These are phyloP conservation scores for Crossocerus cetratus DNA, from an alignment of 2,888 invertebrate species.

Conservation along the genomic window DNA sequence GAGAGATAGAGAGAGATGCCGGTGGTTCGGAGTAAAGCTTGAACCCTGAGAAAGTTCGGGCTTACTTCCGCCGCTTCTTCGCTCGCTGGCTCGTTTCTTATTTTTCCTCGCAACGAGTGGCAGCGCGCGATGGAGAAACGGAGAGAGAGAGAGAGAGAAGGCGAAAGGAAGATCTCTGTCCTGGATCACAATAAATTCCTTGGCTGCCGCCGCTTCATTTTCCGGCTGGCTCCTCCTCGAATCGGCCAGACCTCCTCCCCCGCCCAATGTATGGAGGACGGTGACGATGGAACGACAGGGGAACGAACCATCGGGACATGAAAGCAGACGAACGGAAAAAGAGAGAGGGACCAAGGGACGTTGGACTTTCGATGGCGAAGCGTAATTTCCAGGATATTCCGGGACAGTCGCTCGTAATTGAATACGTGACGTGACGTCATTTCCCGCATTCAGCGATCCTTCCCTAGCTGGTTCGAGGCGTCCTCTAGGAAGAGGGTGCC, in stretches of 20 bases:
- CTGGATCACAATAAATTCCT: slow-evolving; percentile 45
- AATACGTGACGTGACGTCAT: slow-evolving; percentile 69
- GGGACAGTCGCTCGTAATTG: slow-evolving; percentile 66
- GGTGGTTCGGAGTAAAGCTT: too few species aligned
- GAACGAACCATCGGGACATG: too few species aligned
- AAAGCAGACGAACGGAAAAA: not conserved
- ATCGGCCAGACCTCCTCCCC: slow-evolving; percentile 18
- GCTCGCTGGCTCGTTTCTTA: slow-evolving; percentile 26
- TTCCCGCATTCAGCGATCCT: slow-evolving; percentile 50
- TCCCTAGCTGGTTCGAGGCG: not conserved
- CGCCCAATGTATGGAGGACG: slow-evolving; percentile 1
- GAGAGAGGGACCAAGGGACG: too few species aligned
- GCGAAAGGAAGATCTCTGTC: slow-evolving; percentile 16
- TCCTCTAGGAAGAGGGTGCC: not conserved
- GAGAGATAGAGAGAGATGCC: too few species aligned
- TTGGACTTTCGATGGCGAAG: slow-evolving; percentile 32
- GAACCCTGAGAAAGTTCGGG: not conserved
- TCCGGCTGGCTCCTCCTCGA: slow-evolving; percentile 28
- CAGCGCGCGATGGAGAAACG: too few species aligned
- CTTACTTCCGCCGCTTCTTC: slow-evolving; percentile 1
- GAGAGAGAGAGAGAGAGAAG: too few species aligned
- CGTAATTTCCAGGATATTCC: slow-evolving; percentile 58
- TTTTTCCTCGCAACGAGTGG: slow-evolving; percentile 1
- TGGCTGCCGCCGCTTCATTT: slow-evolving; percentile 29
- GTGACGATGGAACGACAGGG: not conserved